phyloP scores from a whole-genome alignment of 2,113 vertebrate genomes.

The Melanostigma gelatinosum region DNA sequence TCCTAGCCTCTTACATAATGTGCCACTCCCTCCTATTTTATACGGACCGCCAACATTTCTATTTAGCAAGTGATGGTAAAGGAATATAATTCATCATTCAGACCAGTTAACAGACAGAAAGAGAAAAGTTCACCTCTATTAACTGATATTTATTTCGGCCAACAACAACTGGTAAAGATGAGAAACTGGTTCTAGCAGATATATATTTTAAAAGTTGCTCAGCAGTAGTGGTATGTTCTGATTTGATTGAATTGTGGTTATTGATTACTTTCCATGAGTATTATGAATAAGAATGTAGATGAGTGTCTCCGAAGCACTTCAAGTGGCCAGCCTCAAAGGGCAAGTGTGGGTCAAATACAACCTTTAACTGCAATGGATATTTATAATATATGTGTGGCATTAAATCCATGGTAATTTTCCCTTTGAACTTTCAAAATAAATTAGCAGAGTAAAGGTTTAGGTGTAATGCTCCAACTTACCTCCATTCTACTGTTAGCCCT shows the following conservation, averaged over 20 bases:
- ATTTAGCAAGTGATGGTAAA: constrained; percentile 50
- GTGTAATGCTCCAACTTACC: constrained; percentile 19
- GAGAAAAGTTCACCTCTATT: constrained; percentile 51
- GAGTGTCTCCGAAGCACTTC: constrained; percentile 86
- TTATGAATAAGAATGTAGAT: constrained; percentile 83
- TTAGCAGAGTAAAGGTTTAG: constrained; percentile 21
- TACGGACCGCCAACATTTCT: constrained; percentile 44
- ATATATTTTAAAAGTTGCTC: constrained; percentile 67
- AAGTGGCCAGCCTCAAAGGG: constrained; percentile 62
- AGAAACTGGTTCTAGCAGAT: constrained; percentile 65
- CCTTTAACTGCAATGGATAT: constrained; percentile 61
- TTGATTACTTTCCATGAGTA: constrained; percentile 76
- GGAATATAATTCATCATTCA: constrained; percentile 52
- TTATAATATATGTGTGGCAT: constrained; percentile 64
- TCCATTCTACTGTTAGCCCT: constrained; percentile 44
- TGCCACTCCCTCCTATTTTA: constrained; percentile 51
- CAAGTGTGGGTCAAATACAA: constrained; percentile 55
- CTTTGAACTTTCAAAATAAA: constrained; percentile 38
- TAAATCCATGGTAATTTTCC: constrained; percentile 25
- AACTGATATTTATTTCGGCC: constrained; percentile 81
- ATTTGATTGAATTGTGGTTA: constrained; percentile 64
- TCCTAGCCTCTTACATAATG: constrained; percentile 57
- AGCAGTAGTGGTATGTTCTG: constrained; percentile 66
- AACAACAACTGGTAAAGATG: constrained; percentile 52
- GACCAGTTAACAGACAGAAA: constrained; percentile 54